Percentiles rank a stretch among this genome's conserved stretches.
These are phyloP conservation scores for Amphipoea oculea DNA, from an alignment of 2,888 invertebrate genomes.

Conservation along the genomic window DNA sequence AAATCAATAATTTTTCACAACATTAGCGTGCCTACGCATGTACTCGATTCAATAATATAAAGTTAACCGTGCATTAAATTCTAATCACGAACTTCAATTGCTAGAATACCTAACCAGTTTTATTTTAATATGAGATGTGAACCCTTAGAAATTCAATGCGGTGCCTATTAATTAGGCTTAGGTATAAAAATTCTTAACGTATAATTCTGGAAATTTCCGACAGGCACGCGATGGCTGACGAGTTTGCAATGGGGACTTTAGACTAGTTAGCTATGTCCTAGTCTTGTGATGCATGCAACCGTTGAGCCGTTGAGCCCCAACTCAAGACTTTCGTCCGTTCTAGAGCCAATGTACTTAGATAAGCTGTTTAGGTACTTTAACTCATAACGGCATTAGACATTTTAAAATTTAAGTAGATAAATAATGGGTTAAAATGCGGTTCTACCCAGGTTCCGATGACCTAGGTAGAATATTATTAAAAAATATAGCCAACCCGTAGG, in stretches of 20 bases:
- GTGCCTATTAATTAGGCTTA: conserved; percentile 21
- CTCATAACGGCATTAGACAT: neutral
- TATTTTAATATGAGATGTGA: conserved; percentile 32
- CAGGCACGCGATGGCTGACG: conserved; percentile 52
- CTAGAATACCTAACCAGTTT: conserved; percentile 38
- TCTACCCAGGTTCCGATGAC: neutral
- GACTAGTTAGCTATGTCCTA: conserved; percentile 35
- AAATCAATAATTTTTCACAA: conserved; percentile 61
- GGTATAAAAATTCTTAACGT: conserved; percentile 45
- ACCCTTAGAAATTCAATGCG: conserved; percentile 41
- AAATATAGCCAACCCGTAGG: neutral
- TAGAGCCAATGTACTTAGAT: neutral
- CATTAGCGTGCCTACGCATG: conserved; percentile 40
- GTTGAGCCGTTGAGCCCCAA: conserved; percentile 6
- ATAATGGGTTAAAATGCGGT: neutral
- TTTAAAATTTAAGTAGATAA: neutral
- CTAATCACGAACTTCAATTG: conserved; percentile 49
- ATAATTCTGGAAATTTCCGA: conserved; percentile 43
- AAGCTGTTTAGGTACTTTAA: too few relatives aligned
- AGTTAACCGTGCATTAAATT: conserved; percentile 31
- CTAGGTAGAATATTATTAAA: neutral
- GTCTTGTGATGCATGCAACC: conserved; percentile 44
- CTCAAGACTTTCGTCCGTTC: neutral
- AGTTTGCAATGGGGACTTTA: conserved; percentile 32
- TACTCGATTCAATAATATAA: conserved; percentile 28